These are phyloP conservation scores for Podotricha telesiphe DNA, from an alignment of 2,888 invertebrate genomes.

Conservation along the genomic window DNA sequence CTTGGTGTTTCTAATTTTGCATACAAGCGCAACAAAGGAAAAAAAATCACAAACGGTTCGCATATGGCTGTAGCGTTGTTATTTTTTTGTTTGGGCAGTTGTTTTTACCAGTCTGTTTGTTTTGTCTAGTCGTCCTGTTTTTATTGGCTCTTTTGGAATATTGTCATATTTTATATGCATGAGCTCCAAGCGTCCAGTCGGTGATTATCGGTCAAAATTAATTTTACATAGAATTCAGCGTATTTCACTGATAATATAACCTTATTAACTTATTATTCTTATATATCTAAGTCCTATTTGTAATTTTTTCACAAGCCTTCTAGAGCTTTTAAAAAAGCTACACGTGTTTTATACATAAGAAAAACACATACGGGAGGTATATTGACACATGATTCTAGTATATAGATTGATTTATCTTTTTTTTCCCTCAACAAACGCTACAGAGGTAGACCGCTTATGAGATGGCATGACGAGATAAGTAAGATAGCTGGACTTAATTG, in stretches of 20 bases:
- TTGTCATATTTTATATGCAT: conserved; percentile 5
- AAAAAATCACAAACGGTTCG: conserved; percentile 37
- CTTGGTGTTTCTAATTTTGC: conserved; percentile 36
- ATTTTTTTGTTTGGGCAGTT: conserved; percentile 36
- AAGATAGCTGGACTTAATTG: too few relatives aligned
- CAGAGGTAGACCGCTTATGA: too few relatives aligned
- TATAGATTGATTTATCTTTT: background rate
- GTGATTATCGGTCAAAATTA: background rate
- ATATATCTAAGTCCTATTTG: too few relatives aligned
- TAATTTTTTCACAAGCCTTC: too few relatives aligned
- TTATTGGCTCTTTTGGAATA: conserved; percentile 6
- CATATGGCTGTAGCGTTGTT: conserved; percentile 34
- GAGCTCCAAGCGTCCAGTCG: background rate
- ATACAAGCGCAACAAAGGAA: conserved; percentile 32
- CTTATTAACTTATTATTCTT: too few relatives aligned
- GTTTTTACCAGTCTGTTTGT: conserved; percentile 37
- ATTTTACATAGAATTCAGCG: too few relatives aligned
- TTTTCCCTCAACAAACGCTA: too few relatives aligned
- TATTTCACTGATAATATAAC: too few relatives aligned
- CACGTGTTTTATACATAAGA: too few relatives aligned
- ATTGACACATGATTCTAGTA: background rate
- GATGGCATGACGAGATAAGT: too few relatives aligned
- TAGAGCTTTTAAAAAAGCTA: too few relatives aligned
- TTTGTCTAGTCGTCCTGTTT: conserved; percentile 31
- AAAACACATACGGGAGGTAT: too few relatives aligned